phyloP scores from a whole-genome alignment of 2,113 vertebrate genomes.

The Trinectes maculatus region DNA sequence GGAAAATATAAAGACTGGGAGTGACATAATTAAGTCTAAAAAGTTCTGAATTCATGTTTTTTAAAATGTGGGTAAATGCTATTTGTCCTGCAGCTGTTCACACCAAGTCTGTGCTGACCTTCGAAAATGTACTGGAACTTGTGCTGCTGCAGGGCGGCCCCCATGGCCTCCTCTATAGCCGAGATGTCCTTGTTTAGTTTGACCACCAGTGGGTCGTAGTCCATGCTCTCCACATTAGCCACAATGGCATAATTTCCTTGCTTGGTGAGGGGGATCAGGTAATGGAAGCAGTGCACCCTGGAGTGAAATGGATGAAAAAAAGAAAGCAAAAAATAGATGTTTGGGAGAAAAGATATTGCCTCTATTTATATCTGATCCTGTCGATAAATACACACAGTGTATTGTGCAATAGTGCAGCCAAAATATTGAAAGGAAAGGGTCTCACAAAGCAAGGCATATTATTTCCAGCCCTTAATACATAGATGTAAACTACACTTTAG shows the following conservation, averaged over 20 bases:
- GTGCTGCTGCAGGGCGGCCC: slow-evolving; percentile 94
- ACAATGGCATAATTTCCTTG: slow-evolving; percentile 98
- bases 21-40: neutral
- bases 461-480: neutral
- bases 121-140: slow-evolving; percentile 99
- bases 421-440: neutral
- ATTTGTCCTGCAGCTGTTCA: neutral
- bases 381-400: neutral
- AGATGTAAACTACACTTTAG: slow-evolving; percentile 1
- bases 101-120: slow-evolving; percentile 78
- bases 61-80: neutral
- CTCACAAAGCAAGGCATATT: neutral
- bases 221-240: slow-evolving; percentile 99
- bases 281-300: slow-evolving; percentile 98
- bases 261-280: slow-evolving; percentile 95
- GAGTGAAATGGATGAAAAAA: neutral
- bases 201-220: slow-evolving; percentile 97
- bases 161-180: slow-evolving; percentile 95
- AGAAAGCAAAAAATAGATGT: slow-evolving; percentile 9
- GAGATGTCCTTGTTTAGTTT: slow-evolving; percentile 98
- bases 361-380: neutral
- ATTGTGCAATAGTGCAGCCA: neutral
- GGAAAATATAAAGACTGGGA: neutral
- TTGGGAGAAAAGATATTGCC: neutral
- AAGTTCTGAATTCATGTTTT: neutral